These are phyloP conservation scores for Epistrophe eligans DNA, from an alignment of 2,888 invertebrate genomes.

Conservation along the genomic window DNA sequence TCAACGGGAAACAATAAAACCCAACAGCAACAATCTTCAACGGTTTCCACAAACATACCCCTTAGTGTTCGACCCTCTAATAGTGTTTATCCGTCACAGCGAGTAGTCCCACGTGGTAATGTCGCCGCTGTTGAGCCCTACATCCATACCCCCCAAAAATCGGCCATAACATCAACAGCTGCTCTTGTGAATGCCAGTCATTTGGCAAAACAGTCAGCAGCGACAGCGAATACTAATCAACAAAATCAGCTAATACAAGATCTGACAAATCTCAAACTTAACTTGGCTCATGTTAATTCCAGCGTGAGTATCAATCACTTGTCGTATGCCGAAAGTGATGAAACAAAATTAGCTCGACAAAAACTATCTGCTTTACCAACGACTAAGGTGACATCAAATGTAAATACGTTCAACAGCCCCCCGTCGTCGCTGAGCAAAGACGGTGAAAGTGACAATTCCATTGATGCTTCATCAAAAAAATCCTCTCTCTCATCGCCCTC, in stretches of 20 bases:
- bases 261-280: slow-evolving; percentile 82
- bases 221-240: slow-evolving; percentile 82
- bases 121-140: slow-evolving; percentile 95
- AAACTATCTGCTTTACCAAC: slow-evolving; percentile 78
- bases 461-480: slow-evolving; percentile 89
- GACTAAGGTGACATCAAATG: slow-evolving; percentile 71
- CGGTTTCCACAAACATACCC: slow-evolving; percentile 71
- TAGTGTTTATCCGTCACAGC: slow-evolving; percentile 82
- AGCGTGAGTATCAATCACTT: slow-evolving; percentile 85
- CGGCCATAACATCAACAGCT: slow-evolving; percentile 84
- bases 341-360: slow-evolving; percentile 83
- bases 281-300: slow-evolving; percentile 81
- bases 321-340: slow-evolving; percentile 86
- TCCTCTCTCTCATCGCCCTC: slow-evolving; percentile 77
- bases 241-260: slow-evolving; percentile 84
- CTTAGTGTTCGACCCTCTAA: slow-evolving; percentile 78
- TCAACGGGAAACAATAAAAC: slow-evolving; percentile 44
- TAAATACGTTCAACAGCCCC: slow-evolving; percentile 79
- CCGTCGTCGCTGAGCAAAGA: slow-evolving; percentile 56
- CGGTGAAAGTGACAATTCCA: slow-evolving; percentile 78
- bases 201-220: slow-evolving; percentile 81
- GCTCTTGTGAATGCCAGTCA: slow-evolving; percentile 83
- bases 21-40: slow-evolving; percentile 74
- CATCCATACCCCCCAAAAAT: slow-evolving; percentile 90
- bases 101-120: slow-evolving; percentile 87